Evolutionary conservation across 2,888 invertebrate species (phyloP).

Genomic region (Prenolepis imparis): DNA sequence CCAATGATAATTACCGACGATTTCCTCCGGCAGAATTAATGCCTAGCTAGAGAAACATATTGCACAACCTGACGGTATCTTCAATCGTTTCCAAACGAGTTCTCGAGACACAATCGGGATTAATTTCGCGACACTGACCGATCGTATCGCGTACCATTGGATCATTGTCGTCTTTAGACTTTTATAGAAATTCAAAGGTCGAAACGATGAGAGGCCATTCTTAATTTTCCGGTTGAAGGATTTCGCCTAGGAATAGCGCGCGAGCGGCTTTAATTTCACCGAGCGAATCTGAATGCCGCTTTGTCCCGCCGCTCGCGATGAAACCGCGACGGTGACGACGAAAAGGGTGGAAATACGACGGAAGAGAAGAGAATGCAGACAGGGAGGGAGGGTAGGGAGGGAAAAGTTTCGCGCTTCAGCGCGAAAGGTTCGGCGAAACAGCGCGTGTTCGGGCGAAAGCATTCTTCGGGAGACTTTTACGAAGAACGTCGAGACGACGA

Average conservation of each 20-base stretch:
- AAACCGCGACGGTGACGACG: conserved; percentile 5
- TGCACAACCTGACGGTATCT: not conserved
- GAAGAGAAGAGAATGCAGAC: conserved; percentile 7
- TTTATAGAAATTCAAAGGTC: not conserved
- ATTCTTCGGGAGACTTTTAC: conserved; percentile 44
- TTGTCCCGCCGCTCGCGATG: conserved; percentile 24
- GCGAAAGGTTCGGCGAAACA: conserved; percentile 32
- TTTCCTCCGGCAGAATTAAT: not conserved
- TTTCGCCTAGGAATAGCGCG: conserved; percentile 17
- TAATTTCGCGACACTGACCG: not conserved
- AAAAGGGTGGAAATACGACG: not conserved
- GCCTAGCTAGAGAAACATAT: not conserved
- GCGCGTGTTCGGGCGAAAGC: conserved; percentile 37
- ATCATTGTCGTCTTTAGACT: not conserved
- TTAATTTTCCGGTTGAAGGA: conserved; percentile 38
- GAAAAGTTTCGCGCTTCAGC: conserved; percentile 44
- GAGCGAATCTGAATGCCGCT: conserved; percentile 49
- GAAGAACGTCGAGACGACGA: not conserved
- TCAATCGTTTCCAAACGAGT: not conserved
- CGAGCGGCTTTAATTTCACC: conserved; percentile 43
- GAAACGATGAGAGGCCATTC: not conserved
- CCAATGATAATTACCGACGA: not conserved
- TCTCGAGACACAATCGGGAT: not conserved
- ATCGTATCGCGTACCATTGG: not conserved
- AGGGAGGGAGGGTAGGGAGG: not conserved